Base-by-base conservation (phyloP, 2,113 vertebrate species). In the Phrynosoma blainvillii region DNA sequence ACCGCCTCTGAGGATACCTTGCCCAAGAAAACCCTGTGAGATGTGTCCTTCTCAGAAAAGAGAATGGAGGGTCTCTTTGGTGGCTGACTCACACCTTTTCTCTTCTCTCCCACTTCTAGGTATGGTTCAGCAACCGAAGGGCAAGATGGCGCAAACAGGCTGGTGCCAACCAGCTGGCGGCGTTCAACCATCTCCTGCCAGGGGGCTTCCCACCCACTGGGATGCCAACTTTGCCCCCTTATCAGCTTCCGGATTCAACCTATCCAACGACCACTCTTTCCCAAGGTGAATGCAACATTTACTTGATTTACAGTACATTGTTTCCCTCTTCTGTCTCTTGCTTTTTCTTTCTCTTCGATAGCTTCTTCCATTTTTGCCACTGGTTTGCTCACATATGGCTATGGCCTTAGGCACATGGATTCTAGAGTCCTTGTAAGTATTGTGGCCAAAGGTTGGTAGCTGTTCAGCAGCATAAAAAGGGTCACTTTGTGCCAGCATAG, bases 61-160 rank as follows among this genome's bases (percentile, higher is more conserved):
- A 36, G 36, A 36, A 59, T 13, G 56, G 56, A 59, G 14, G 56
- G 56, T 16, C 56, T 16, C 11, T 16, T 18, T 14, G 59, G 14
- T 14, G 14, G 59, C 59, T 62, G 14, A 59, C 66, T 16, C 25
- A 71, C 30, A 10, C 12, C 68, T 16, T 66, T 62, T 87, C 8
- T 85, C 91, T 74, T 93, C 47, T 21, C 25, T 42, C 7, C 10
- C 42, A 0, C 76, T 14, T 84, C 8, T 93, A 99, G 98, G 99
- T 99, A 90, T 99, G 99, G 99, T 99, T 99, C 96, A 99, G 99
- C 92, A 99, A 99, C 95, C 97, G 99, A 47, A 95, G 99, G 5
- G 99, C 99, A 21, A 96, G 99, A 36, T 99, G 99, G 99, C 98
- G 99, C 89, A 99, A 99, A 93, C 99, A 99, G 93, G 99, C 99